Conservation (phyloP, 2,888 invertebrate species). For the Nipponacmea schrenckii region DNA sequence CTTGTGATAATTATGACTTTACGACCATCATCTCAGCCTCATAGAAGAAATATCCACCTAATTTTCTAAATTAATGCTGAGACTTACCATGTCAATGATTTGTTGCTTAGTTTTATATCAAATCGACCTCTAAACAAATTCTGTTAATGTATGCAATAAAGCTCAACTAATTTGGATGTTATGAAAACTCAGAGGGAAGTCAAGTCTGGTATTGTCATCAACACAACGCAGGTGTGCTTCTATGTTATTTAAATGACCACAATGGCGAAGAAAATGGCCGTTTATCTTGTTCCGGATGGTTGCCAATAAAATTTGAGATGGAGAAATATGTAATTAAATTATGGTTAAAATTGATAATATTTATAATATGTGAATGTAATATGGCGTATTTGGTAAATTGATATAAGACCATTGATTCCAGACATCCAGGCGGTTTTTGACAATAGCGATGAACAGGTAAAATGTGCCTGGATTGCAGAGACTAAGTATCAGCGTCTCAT, state of each 20-base stretch:
- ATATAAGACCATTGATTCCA: background rate
- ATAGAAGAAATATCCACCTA: too few species aligned
- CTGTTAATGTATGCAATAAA: too few species aligned
- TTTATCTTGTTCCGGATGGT: background rate
- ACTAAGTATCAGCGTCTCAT: background rate
- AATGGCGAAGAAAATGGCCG: background rate
- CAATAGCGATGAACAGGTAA: too few species aligned
- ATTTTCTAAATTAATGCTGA: too few species aligned
- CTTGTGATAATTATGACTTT: too few species aligned
- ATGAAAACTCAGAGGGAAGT: background rate
- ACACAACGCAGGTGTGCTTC: background rate
- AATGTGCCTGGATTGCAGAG: too few species aligned
- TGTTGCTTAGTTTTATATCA: too few species aligned
- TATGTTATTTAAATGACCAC: constrained; percentile 1
- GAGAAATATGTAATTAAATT: background rate
- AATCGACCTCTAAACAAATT: too few species aligned
- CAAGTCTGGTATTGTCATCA: background rate
- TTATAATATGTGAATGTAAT: background rate
- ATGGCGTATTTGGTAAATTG: background rate
- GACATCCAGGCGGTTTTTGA: too few species aligned
- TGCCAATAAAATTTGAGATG: background rate
- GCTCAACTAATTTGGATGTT: too few species aligned
- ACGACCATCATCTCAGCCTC: too few species aligned
- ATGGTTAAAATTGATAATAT: background rate
- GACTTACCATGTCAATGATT: too few species aligned